These are phyloP conservation scores for Motacilla alba DNA, from an alignment of 2,113 vertebrate genomes.

Conservation along the genomic window DNA sequence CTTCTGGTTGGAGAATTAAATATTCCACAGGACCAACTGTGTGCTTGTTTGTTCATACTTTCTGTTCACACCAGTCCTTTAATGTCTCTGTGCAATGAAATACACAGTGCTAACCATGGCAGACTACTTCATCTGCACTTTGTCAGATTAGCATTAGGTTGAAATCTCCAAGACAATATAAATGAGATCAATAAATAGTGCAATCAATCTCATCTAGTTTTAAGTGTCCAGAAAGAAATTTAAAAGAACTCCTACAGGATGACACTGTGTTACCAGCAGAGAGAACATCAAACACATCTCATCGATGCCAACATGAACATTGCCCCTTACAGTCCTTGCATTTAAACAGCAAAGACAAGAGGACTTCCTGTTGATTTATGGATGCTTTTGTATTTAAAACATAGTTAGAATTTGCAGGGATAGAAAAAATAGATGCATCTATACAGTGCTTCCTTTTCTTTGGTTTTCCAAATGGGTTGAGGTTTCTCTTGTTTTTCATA, in stretches of 20 bases:
- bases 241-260: background rate
- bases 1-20: background rate
- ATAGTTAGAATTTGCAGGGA: background rate
- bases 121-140: slow-evolving; percentile 26
- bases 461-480: background rate
- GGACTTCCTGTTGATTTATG: background rate
- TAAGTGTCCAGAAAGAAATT: background rate
- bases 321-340: background rate
- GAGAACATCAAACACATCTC: background rate
- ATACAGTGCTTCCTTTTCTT: background rate
- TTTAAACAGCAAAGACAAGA: background rate
- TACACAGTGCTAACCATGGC: background rate
- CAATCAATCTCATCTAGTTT: background rate
- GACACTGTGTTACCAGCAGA: background rate
- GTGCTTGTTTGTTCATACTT: background rate
- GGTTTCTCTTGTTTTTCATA: background rate
- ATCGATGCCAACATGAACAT: background rate
- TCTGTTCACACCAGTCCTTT: background rate
- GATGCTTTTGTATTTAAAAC: background rate
- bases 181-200: slow-evolving; percentile 26
- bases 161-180: slow-evolving; percentile 30
- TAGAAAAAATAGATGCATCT: background rate
- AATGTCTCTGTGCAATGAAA: background rate
- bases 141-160: slow-evolving; percentile 34
- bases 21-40: background rate